Conservation (phyloP, 2,113 vertebrate genomes). For the Tetrao urogallus region DNA sequence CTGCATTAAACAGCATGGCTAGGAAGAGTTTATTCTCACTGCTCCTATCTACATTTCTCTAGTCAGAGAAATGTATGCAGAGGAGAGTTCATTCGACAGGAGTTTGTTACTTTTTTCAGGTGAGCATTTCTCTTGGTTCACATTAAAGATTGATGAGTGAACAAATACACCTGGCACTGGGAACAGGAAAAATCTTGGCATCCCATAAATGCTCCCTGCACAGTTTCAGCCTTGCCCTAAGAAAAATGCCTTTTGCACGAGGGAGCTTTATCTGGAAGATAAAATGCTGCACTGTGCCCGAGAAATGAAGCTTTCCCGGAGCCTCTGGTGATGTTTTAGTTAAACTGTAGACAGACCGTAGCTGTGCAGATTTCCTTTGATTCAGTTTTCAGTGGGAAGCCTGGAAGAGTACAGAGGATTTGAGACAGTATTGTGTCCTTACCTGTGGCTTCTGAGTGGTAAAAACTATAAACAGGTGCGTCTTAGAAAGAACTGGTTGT, state of each 20-base stretch:
- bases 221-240: not conserved
- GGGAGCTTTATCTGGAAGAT: not conserved
- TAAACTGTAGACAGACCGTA: not conserved
- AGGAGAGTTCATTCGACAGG: not conserved
- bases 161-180: not conserved
- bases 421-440: not conserved
- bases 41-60: not conserved
- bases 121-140: not conserved
- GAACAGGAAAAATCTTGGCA: not conserved
- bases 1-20: not conserved
- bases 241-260: not conserved
- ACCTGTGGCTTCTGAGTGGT: not conserved
- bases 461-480: not conserved
- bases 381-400: not conserved
- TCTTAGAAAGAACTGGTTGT: not conserved
- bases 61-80: not conserved
- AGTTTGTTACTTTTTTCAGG: not conserved
- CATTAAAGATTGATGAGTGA: not conserved
- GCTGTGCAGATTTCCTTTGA: not conserved
- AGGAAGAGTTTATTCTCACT: not conserved
- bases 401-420: not conserved
- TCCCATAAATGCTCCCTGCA: not conserved
- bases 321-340: not conserved
- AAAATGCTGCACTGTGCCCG: not conserved
- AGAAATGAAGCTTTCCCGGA: not conserved